Percentiles rank a stretch among this genome's conserved stretches.
Conservation (phyloP, 2,888 invertebrate species). For the Miltochrista miniata region DNA sequence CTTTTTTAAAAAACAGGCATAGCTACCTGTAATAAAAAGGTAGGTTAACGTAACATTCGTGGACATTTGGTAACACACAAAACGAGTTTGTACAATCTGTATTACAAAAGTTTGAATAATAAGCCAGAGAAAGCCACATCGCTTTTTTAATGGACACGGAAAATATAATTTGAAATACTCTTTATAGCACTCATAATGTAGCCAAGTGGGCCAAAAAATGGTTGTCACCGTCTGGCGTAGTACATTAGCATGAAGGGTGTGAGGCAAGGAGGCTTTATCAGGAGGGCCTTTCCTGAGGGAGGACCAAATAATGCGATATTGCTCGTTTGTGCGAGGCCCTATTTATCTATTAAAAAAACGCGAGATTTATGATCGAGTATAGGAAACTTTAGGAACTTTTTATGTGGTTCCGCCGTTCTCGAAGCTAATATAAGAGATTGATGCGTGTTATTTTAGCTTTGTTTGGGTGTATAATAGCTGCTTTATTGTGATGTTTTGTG, state of each 20-base stretch:
- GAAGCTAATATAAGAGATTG: slow-evolving; percentile 77
- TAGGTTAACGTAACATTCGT: slow-evolving; percentile 30
- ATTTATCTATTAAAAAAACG: slow-evolving; percentile 84
- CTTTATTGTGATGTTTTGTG: slow-evolving; percentile 40
- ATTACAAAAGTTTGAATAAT: slow-evolving; percentile 58
- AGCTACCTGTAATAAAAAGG: slow-evolving; percentile 64
- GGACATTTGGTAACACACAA: slow-evolving; percentile 29
- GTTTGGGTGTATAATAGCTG: slow-evolving; percentile 49
- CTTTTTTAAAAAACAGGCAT: slow-evolving; percentile 49
- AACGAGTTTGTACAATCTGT: slow-evolving; percentile 36
- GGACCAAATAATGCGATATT: slow-evolving; percentile 83
- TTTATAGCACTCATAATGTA: slow-evolving; percentile 80
- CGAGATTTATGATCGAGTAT: slow-evolving; percentile 75
- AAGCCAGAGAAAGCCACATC: slow-evolving; percentile 65
- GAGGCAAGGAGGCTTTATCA: slow-evolving; percentile 81
- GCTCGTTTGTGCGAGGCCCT: slow-evolving; percentile 83
- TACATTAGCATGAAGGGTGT: slow-evolving; percentile 83
- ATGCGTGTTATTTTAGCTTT: slow-evolving; percentile 69
- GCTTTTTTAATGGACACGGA: slow-evolving; percentile 80
- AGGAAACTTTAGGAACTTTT: slow-evolving; percentile 79
- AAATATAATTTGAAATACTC: slow-evolving; percentile 83
- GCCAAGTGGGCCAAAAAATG: slow-evolving; percentile 83
- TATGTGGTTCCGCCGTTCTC: slow-evolving; percentile 73
- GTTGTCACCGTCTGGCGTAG: slow-evolving; percentile 82
- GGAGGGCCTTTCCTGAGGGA: slow-evolving; percentile 83